Conservation (phyloP, 2,113 vertebrate genomes). For the Stegostoma tigrinum region DNA sequence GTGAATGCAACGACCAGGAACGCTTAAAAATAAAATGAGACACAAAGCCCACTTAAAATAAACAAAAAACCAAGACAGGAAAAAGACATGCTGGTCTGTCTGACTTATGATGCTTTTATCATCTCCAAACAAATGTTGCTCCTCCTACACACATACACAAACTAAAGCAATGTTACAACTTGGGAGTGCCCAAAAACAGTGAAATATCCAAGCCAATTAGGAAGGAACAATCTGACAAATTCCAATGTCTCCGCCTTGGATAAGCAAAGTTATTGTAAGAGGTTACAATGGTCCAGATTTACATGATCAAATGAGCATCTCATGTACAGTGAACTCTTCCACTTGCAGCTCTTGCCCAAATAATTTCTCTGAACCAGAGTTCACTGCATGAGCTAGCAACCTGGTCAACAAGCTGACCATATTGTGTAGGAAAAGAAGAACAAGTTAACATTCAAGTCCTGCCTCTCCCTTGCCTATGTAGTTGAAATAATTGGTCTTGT, state of each 20-base stretch:
- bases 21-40: neutral
- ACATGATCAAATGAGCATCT: neutral
- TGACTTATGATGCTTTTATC: neutral
- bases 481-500: neutral
- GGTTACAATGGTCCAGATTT: neutral
- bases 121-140: neutral
- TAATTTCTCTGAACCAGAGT: neutral
- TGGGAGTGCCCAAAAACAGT: neutral
- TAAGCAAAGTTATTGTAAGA: neutral
- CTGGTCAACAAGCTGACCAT: neutral
- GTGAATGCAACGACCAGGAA: neutral
- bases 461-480: neutral
- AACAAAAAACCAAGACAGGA: neutral
- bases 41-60: neutral
- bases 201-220: neutral
- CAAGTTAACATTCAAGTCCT: neutral
- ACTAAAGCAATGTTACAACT: neutral
- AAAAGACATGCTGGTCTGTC: neutral
- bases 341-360: neutral
- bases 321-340: neutral
- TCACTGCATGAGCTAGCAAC: neutral
- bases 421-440: neutral
- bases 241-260: neutral
- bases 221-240: neutral
- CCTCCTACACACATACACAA: neutral